Evolutionary conservation across 2,888 invertebrate genomes (phyloP), one percentile per base, ranked within the genome.

Genomic region (Campoplex capitator): DNA sequence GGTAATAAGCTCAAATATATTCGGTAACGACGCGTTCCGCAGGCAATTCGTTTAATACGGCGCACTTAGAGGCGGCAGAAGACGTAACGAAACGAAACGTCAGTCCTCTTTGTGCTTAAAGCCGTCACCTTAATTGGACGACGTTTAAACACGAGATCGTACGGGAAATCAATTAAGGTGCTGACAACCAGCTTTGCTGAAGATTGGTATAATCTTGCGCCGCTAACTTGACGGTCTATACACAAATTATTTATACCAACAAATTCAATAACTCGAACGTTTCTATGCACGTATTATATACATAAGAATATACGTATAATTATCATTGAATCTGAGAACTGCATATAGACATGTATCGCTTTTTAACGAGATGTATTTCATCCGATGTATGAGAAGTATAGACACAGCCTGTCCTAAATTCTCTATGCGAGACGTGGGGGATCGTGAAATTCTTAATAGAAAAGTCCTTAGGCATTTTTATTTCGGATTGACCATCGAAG

Each of bases 41-140:
- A 56, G n/a, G 78, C 56, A 86, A 83, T 86, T 86, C 75, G 70
- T 45, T 70, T 83, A 83, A 86, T 86, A 71, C 54, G 18, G 48
- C 54, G 83, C 75, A 75, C 83, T 86, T 86, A 79, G 79, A 79
- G 58, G 4, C 80, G 51, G 65, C 79, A 76, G 51, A 56, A 79
- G 65, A 76, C 70, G 74, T 77, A 81, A 81, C 77, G 62, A 45
- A 81, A 56, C 77, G 73, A 4, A 65, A 73, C 54, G 56, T 35
- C 32, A 67, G 58, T 48, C 65, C 45, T 56, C 51, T 68, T 84
- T 54, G 23, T 65, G 75, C 71, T 65, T 56, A 38, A 28, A 38
- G 71, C 38, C 73, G 73, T 83, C 79, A 45, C 79, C 76, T 86
- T 86, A 86, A 86, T 86, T 86, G 86, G 80, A 80, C 76, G 83